A percentile compares a stretch with the other conserved stretches of the same genome.
Conservation (phyloP, 2,797 vertebrate species). For the Tolypeutes matacus region DNA sequence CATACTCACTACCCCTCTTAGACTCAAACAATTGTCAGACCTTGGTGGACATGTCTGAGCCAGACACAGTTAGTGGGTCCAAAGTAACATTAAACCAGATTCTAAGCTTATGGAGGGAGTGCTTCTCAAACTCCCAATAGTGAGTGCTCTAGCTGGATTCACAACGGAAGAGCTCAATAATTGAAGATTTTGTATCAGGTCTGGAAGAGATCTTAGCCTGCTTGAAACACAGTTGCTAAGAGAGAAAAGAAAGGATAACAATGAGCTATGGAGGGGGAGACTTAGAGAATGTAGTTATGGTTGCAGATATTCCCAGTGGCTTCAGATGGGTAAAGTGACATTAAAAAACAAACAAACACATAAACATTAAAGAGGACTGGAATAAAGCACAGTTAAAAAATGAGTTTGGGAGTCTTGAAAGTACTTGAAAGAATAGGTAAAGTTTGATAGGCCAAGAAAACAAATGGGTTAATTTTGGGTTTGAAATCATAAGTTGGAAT, state of each 20-base stretch:
- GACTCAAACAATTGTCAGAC: neutral
- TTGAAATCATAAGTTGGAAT: neutral
- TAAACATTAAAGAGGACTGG: neutral
- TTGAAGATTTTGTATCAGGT: neutral
- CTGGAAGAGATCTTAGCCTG: neutral
- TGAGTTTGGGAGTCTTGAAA: neutral
- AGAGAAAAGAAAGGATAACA: neutral
- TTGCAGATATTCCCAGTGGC: neutral
- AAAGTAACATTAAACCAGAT: neutral
- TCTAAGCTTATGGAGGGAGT: neutral
- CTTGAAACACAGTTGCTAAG: neutral
- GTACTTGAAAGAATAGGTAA: neutral
- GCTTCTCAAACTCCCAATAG: neutral
- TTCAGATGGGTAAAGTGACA: neutral
- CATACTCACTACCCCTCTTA: neutral
- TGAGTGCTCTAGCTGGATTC: neutral
- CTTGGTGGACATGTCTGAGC: neutral
- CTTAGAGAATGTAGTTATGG: neutral
- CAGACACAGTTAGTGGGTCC: neutral
- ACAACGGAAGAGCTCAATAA: neutral
- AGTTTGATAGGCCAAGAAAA: neutral
- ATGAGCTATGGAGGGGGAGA: neutral
- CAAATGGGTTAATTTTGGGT: neutral
- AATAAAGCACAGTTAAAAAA: neutral
- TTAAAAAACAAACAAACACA: neutral